These are phyloP conservation scores for Thryonomys swinderianus DNA, from an alignment of 2,113 vertebrate species.

Conservation along the genomic window DNA sequence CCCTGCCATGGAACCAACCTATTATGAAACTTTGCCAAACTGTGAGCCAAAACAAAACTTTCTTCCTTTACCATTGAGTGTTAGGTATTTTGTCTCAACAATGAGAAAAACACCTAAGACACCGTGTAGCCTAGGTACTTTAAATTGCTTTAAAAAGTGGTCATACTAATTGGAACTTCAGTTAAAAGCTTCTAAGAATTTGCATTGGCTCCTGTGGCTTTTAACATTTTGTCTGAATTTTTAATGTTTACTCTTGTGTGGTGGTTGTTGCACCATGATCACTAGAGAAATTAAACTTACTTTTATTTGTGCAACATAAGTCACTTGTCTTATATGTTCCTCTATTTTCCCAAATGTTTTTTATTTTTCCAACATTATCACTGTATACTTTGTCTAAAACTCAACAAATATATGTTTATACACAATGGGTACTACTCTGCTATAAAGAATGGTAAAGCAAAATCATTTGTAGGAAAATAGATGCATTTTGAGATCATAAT, in stretches of 20 bases:
- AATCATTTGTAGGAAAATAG: background rate
- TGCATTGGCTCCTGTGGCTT: background rate
- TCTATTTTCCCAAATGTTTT: background rate
- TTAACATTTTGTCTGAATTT: background rate
- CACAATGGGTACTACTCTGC: background rate
- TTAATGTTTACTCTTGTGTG: background rate
- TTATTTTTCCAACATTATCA: background rate
- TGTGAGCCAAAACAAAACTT: background rate
- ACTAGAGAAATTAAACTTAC: background rate
- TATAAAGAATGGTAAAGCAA: background rate
- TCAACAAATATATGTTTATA: background rate
- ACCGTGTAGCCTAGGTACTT: background rate
- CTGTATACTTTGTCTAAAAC: background rate
- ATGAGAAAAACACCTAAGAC: background rate
- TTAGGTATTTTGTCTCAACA: background rate
- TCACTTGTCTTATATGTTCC: background rate
- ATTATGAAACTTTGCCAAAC: background rate
- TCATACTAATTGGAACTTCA: slow-evolving; percentile 28
- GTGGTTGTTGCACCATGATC: background rate
- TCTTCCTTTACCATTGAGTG: background rate
- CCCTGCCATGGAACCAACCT: background rate
- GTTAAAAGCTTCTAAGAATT: background rate
- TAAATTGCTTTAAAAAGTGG: background rate
- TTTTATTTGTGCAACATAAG: background rate
- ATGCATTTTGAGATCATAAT: background rate